Conservation (phyloP, 2,888 invertebrate genomes). For the Xiphydria camelus region DNA sequence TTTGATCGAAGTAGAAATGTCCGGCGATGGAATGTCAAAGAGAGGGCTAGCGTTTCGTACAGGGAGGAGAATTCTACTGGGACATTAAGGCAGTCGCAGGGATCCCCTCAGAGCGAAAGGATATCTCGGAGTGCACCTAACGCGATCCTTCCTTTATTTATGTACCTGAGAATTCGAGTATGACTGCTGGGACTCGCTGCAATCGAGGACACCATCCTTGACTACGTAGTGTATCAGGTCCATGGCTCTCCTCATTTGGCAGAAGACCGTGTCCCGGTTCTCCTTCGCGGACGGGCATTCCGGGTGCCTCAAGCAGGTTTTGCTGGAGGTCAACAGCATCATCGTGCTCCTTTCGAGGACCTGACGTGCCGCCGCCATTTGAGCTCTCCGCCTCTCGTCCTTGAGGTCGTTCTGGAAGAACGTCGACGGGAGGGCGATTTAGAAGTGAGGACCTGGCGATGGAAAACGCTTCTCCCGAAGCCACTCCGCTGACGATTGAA, state of each 20-base stretch:
- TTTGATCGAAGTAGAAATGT: too few species aligned
- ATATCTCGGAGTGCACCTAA: too few species aligned
- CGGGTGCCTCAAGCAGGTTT: conserved; percentile 93
- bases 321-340: conserved; percentile 95
- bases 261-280: conserved; percentile 97
- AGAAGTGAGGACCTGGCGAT: too few species aligned
- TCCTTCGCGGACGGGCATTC: conserved; percentile 91
- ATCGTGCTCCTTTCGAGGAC: conserved; percentile 95
- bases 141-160: too few species aligned
- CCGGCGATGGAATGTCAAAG: too few species aligned
- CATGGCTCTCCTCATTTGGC: conserved; percentile 96
- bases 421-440: too few species aligned
- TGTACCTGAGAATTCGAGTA: conserved; percentile 57
- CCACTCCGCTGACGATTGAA: too few species aligned
- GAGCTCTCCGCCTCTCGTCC: conserved; percentile 91
- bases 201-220: conserved; percentile 87
- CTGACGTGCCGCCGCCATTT: conserved; percentile 94
- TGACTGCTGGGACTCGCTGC: conserved; percentile 55
- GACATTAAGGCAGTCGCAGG: too few species aligned
- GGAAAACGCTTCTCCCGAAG: too few species aligned
- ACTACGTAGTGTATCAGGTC: conserved; percentile 97
- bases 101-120: too few species aligned
- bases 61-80: too few species aligned
- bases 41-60: too few species aligned
- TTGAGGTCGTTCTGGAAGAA: conserved; percentile 75